Percentiles rank a stretch among this genome's conserved stretches.
phyloP scores from a whole-genome alignment of 1,140 invertebrate species.

The Drosophila kikkawai region DNA sequence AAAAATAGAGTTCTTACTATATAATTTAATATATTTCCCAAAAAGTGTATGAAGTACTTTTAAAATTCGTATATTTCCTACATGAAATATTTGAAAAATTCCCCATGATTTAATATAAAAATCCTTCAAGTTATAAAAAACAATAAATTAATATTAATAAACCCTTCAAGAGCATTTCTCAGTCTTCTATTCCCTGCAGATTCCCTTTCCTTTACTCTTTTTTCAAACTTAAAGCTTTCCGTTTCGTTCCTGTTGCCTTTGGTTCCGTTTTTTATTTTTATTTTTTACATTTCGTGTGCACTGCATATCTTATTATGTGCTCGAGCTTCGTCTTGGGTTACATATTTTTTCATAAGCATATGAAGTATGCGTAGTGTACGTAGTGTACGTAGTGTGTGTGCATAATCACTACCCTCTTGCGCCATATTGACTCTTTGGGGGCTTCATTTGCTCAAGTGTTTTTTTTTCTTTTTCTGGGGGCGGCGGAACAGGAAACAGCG shows the following conservation, averaged over 20 bases:
- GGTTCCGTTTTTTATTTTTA: constrained; percentile 23
- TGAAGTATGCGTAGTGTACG: constrained; percentile 14
- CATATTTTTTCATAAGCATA: constrained; percentile 79
- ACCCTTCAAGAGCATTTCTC: constrained; percentile 4
- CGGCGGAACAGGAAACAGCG: constrained; percentile 26
- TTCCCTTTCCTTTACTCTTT: constrained; percentile 17
- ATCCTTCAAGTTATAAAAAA: no score
- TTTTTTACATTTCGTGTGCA: constrained; percentile 44
- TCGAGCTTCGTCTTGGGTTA: constrained; percentile 74
- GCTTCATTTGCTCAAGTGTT: constrained; percentile 78
- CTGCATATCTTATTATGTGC: constrained; percentile 77
- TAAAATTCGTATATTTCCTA: no score
- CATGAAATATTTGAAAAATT: background rate
- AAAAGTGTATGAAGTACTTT: no score
- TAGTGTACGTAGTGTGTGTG: constrained; percentile 18
- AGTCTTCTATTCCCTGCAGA: constrained; percentile 21
- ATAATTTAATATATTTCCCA: no score
- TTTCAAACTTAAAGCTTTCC: constrained; percentile 54
- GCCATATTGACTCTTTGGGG: constrained; percentile 62
- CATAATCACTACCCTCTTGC: constrained; percentile 38
- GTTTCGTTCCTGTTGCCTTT: constrained; percentile 55
- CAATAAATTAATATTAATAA: background rate
- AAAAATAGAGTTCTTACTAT: no score
- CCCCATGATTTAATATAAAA: background rate
- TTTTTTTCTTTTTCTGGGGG: constrained; percentile 46